phyloP scores from a whole-genome alignment of 1,140 invertebrate genomes.

The Cydia pomonella region DNA sequence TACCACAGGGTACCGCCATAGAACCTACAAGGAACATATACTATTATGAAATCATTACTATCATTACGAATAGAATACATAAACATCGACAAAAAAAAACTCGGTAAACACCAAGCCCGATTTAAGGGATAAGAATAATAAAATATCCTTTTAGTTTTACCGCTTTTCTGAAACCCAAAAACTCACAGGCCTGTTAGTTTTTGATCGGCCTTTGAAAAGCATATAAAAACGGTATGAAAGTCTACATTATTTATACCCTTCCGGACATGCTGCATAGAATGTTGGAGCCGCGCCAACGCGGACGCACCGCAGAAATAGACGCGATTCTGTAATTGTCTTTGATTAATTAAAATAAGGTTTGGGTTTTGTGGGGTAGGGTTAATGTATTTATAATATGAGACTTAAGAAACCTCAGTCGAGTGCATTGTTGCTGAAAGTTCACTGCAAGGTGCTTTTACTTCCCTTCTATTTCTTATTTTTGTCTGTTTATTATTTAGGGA shows the following conservation, averaged over 20 bases:
- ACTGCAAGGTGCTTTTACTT: too few species aligned
- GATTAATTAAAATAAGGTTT: conserved; percentile 50
- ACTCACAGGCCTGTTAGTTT: not conserved
- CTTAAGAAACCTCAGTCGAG: not conserved
- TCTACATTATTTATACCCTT: conserved; percentile 54
- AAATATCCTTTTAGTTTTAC: not conserved
- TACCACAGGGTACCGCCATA: too few species aligned
- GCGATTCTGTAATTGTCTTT: conserved; percentile 10
- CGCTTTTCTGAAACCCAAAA: not conserved
- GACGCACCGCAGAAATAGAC: conserved; percentile 41
- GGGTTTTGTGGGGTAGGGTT: conserved; percentile 27
- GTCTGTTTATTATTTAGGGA: too few species aligned
- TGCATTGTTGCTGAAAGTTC: too few species aligned
- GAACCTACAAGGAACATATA: too few species aligned
- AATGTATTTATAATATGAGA: not conserved
- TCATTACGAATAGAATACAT: too few species aligned
- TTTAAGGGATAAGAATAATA: too few species aligned
- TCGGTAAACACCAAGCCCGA: too few species aligned
- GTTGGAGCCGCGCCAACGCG: conserved; percentile 55
- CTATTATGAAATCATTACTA: too few species aligned
- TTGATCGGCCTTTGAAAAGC: not conserved
- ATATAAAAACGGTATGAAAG: conserved; percentile 44
- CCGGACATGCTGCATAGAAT: conserved; percentile 53
- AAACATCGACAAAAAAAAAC: too few species aligned
- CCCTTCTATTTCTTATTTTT: too few species aligned